Evolutionary conservation across 2,888 invertebrate genomes (phyloP), one percentile per base, ranked within the genome.

Genomic region (Scrobipalpa costella): DNA sequence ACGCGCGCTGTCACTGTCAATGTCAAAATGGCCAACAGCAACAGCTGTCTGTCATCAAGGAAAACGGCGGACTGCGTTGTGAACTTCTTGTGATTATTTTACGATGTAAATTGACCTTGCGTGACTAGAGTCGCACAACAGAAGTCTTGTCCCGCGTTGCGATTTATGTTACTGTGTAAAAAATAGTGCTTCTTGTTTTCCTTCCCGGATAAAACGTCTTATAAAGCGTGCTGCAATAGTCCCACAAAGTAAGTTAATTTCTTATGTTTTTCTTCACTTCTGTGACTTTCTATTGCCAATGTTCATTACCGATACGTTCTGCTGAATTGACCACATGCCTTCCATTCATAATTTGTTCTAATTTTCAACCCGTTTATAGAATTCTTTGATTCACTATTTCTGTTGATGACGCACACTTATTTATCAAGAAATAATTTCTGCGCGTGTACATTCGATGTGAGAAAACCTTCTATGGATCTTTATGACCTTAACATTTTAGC

Each of bases 61-160:
- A 38, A 59, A 40, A 61, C 11, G 13, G 19, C 50, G 19, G 17
- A 21, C 50, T 61, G 49, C 15, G 40, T 11, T 50, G n/a, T 47
- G 47, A 47, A 15, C 44, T 62, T 57, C 40, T 13, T 19, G 27
- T 19, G 40, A 62, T 17, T 55, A 64, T 64, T 64, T 52, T 55
- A 64, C 55, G 57, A 49, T 21, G 19, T 61, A 61, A 65, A 63
- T 62, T 64, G 67, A 64, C 66, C 67, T 66, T 64, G 66, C 64
- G 59, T 62, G 67, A 62, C 58, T 63, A 58, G 64, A 67, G 52
- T 60, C 66, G 63, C 59, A 64, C 52, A 60, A 59, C 34, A 62
- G 55, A 49, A 63, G 63, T 38, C 57, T 52, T 34, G 17, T 47
- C 36, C 19, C 15, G 7, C 58, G 36, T 36, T 11, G 44, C 38